Conservation (phyloP, 2,797 vertebrate genomes). For the Allobates femoralis region DNA sequence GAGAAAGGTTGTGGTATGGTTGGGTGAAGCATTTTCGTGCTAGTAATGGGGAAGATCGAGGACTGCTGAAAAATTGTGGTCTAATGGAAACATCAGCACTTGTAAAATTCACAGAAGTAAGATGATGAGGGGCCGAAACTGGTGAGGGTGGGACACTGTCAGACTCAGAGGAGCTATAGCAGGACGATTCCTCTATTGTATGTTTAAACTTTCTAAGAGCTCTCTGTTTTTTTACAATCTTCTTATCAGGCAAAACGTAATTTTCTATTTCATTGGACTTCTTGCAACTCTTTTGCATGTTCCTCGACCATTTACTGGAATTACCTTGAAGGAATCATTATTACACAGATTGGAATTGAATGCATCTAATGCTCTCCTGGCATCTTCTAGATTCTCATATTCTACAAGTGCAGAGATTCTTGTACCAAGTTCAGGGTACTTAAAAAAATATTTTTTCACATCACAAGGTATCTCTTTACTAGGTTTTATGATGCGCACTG, state of each 20-base stretch:
- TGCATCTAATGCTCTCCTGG: slow-evolving; percentile 71
- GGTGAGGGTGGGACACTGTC: slow-evolving; percentile 60
- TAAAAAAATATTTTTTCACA: slow-evolving; percentile 71
- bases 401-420: slow-evolving; percentile 78
- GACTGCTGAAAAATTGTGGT: background rate
- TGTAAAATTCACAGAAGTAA: rapidly evolving
- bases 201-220: background rate
- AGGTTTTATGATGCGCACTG: slow-evolving; percentile 79
- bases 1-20: slow-evolving; percentile 32
- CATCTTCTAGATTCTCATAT: slow-evolving; percentile 77
- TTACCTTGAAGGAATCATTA: slow-evolving; percentile 67
- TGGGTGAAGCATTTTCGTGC: background rate
- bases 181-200: slow-evolving; percentile 61
- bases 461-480: slow-evolving; percentile 78
- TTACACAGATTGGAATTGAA: slow-evolving; percentile 66
- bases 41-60: background rate
- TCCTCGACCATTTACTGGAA: slow-evolving; percentile 70
- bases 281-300: slow-evolving; percentile 66
- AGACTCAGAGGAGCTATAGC: slow-evolving; percentile 60
- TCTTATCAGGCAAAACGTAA: slow-evolving; percentile 44
- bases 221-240: slow-evolving; percentile 49
- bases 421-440: slow-evolving; percentile 76
- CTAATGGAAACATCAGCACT: slow-evolving; percentile 57
- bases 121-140: background rate
- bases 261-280: slow-evolving; percentile 57